phyloP scores from a whole-genome alignment of 30 jellyfish, hydroid and myxozoan species.

The Hydractinia echinata region DNA sequence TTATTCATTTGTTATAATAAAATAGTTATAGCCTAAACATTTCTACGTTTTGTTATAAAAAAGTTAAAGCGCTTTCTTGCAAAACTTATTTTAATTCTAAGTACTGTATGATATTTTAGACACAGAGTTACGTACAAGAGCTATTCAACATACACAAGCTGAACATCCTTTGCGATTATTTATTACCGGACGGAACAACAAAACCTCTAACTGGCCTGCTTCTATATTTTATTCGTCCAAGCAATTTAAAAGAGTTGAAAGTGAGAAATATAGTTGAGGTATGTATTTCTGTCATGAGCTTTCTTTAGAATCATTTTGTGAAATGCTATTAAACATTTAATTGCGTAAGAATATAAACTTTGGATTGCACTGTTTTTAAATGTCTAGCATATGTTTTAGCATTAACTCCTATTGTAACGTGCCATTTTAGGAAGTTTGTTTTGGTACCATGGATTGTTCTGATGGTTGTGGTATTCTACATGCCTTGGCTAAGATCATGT shows the following conservation, averaged over 20 bases:
- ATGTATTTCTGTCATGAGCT: background rate
- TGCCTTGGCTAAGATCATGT: slow-evolving; percentile 55
- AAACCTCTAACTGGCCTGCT: slow-evolving; percentile 64
- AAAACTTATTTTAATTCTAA: too few species aligned
- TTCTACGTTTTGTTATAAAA: background rate
- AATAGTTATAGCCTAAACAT: background rate
- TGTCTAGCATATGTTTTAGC: too few species aligned
- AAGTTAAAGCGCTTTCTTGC: too few species aligned
- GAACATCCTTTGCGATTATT: slow-evolving; percentile 45
- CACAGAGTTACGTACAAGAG: slow-evolving; percentile 53
- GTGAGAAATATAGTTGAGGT: slow-evolving; percentile 79
- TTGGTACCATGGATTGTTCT: slow-evolving; percentile 75
- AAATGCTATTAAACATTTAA: too few species aligned
- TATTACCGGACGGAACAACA: slow-evolving; percentile 78
- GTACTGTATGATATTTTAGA: slow-evolving; percentile 22
- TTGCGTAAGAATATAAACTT: background rate
- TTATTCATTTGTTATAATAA: too few species aligned
- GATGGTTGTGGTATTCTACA: slow-evolving; percentile 55
- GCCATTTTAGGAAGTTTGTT: slow-evolving; percentile 54
- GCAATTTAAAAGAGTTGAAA: slow-evolving; percentile 46
- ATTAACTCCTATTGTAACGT: background rate
- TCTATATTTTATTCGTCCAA: slow-evolving; percentile 57
- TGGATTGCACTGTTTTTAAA: background rate
- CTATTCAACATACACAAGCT: slow-evolving; percentile 28
- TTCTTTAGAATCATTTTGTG: background rate